Evolutionary conservation across 2,888 invertebrate genomes (phyloP).

Genomic region (Drosophila subquinaria): DNA sequence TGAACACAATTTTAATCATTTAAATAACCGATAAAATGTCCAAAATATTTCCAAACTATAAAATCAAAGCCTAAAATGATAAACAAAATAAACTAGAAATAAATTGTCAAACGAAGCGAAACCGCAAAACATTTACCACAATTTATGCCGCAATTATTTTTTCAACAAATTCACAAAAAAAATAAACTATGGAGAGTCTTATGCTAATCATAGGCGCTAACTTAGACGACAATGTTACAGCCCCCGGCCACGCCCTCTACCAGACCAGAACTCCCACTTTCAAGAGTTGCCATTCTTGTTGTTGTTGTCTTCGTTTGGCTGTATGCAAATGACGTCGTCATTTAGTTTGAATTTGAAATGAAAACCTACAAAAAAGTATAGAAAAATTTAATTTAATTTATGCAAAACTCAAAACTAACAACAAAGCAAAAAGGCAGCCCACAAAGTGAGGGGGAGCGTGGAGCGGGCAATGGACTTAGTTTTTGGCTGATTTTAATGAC

Average conservation of each 20-base stretch:
- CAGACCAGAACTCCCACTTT: background rate
- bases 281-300: constrained; percentile 9
- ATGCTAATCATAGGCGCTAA: constrained; percentile 61
- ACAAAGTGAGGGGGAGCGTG: background rate
- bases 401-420: constrained; percentile 66
- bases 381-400: constrained; percentile 71
- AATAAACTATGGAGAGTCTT: constrained; percentile 35
- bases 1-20: constrained; percentile 48
- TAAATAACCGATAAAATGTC: constrained; percentile 41
- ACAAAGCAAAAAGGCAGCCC: constrained; percentile 30
- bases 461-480: constrained; percentile 33
- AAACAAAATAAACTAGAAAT: constrained; percentile 8
- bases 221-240: constrained; percentile 30
- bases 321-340: constrained; percentile 66
- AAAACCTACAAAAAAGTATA: constrained; percentile 27
- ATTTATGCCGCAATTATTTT: constrained; percentile 72
- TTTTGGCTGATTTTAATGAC: constrained; percentile 68
- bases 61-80: constrained; percentile 1
- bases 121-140: constrained; percentile 59
- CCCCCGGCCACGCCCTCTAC: constrained; percentile 17
- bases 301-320: constrained; percentile 41
- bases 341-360: constrained; percentile 61
- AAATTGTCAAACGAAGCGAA: constrained; percentile 35
- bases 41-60: constrained; percentile 19
- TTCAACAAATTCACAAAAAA: constrained; percentile 42